Percentiles rank a stretch among this genome's conserved stretches.
phyloP scores from a whole-genome alignment of 2,888 invertebrate species.

The Sicus ferrugineus region DNA sequence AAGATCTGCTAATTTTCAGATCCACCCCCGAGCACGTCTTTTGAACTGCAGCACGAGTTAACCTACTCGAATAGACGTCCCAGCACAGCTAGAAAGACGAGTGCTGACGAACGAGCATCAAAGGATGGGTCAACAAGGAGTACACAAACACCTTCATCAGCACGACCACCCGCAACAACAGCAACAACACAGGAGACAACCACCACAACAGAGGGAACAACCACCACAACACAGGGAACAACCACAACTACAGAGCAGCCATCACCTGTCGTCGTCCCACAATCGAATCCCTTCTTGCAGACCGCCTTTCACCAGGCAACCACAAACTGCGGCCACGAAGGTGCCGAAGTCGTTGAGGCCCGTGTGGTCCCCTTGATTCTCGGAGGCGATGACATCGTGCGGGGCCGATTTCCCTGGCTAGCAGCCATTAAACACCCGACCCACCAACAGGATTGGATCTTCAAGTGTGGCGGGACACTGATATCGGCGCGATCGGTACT shows the following conservation, averaged over 20 bases:
- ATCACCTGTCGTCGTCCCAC: no score
- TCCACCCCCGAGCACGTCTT: neutral
- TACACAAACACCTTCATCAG: neutral
- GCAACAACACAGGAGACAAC: neutral
- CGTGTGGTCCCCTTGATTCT: neutral
- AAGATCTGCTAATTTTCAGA: neutral
- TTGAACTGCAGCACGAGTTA: neutral
- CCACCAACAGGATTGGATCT: neutral
- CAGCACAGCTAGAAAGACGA: no score
- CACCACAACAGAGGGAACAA: neutral
- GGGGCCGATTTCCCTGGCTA: constrained; percentile 18
- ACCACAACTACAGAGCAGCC: no score
- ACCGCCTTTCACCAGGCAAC: neutral
- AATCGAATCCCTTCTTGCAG: neutral
- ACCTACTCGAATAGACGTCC: neutral
- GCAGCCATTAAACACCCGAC: neutral
- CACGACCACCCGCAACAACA: neutral
- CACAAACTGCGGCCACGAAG: neutral
- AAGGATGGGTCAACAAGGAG: no score
- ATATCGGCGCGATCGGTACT: neutral
- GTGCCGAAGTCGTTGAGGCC: neutral
- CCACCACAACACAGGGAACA: neutral
- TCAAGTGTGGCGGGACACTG: constrained; percentile 14
- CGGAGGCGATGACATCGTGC: neutral
- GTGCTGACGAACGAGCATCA: no score